A percentile compares a stretch with the other conserved stretches of the same genome.
Evolutionary conservation across 2,113 vertebrate species (phyloP).

Genomic region (human): DNA sequence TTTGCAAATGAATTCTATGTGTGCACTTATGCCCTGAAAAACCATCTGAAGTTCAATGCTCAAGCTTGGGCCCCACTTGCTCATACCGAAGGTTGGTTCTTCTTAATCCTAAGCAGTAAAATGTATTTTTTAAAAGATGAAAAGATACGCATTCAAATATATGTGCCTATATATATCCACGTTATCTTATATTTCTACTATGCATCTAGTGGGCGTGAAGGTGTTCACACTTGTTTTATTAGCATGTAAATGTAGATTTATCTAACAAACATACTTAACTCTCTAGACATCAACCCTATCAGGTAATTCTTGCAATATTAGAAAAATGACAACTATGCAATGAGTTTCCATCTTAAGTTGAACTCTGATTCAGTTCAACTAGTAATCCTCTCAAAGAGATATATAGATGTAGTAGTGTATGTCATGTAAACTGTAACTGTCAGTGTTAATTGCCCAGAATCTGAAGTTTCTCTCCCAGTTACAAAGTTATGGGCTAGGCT

Average conservation of each 20-base stretch:
- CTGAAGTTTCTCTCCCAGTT: background rate
- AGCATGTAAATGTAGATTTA: background rate
- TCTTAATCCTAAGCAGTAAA: background rate
- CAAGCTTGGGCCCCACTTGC: too few species aligned
- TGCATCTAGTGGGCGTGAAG: background rate
- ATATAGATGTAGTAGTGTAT: rapidly evolving
- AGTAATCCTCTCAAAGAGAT: background rate
- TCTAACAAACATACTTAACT: background rate
- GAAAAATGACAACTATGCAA: background rate
- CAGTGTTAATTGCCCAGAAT: background rate
- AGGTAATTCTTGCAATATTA: background rate
- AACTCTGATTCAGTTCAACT: background rate
- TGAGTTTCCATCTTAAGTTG: background rate
- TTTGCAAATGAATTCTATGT: background rate
- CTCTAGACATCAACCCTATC: background rate
- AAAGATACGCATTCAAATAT: background rate
- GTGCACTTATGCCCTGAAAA: too few species aligned
- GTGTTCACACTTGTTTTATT: background rate
- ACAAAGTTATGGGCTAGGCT: background rate
- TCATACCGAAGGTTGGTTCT: background rate
- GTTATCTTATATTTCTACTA: background rate
- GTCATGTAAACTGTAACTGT: background rate
- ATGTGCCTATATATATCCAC: background rate
- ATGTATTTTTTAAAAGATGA: background rate
- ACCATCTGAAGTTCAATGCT: background rate